phyloP scores from a whole-genome alignment of 2,113 vertebrate genomes.

The Anthoscopus minutus region DNA sequence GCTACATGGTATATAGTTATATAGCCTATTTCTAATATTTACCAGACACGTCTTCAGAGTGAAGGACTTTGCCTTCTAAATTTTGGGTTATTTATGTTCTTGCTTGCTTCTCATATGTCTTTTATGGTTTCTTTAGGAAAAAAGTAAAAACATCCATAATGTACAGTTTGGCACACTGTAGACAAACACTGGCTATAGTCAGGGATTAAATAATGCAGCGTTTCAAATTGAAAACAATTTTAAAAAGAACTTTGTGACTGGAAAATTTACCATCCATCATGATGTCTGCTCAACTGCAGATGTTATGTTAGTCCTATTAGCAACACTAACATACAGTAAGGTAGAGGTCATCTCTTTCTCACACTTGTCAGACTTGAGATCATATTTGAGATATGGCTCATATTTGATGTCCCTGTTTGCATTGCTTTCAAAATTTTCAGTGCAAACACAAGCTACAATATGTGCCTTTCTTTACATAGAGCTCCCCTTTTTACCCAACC shows the following conservation, averaged over 20 bases:
- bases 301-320: neutral
- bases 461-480: neutral
- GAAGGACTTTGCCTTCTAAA: constrained; percentile 42
- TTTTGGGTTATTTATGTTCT: constrained; percentile 31
- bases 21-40: constrained; percentile 34
- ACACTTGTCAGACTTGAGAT: constrained; percentile 15
- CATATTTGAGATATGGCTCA: neutral
- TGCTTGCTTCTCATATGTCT: neutral
- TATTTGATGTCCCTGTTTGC: constrained; percentile 54
- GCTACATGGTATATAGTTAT: neutral
- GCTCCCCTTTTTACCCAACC: neutral
- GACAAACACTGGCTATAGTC: neutral
- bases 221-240: neutral
- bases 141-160: neutral
- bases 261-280: neutral
- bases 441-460: constrained; percentile 58
- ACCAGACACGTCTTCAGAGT: neutral
- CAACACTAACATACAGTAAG: neutral
- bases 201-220: neutral
- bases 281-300: neutral
- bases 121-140: neutral
- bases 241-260: neutral
- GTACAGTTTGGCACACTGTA: neutral
- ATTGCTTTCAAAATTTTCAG: constrained; percentile 50
- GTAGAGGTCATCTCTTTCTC: constrained; percentile 23